phyloP scores from a whole-genome alignment of 1,140 invertebrate genomes.

The Meloidogyne chitwoodi region DNA sequence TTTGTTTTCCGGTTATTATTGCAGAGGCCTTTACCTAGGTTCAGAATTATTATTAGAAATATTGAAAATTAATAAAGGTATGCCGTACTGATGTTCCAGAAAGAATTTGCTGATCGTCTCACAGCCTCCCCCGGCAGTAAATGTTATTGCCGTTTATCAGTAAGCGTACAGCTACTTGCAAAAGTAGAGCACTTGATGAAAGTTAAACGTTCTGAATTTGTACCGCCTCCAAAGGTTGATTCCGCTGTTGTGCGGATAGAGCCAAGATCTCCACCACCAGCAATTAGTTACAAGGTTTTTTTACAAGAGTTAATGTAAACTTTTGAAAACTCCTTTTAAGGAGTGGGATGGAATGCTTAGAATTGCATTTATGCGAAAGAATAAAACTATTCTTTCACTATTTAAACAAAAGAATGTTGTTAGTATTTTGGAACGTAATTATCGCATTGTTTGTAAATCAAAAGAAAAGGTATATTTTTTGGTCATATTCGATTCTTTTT shows the following conservation, averaged over 20 bases:
- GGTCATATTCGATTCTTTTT: neutral
- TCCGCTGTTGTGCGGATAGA: conserved; percentile 96
- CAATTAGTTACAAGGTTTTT: conserved; percentile 78
- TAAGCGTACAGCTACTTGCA: conserved; percentile 91
- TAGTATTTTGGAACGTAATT: conserved; percentile 84
- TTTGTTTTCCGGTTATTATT: conserved; percentile 91
- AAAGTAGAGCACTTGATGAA: conserved; percentile 95
- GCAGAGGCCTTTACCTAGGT: conserved; percentile 70
- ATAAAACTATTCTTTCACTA: conserved; percentile 79
- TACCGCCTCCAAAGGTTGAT: conserved; percentile 85
- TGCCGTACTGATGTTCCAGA: conserved; percentile 96
- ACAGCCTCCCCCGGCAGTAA: conserved; percentile 96
- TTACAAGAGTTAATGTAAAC: neutral
- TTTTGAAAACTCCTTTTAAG: conserved; percentile 41
- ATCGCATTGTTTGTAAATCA: conserved; percentile 78
- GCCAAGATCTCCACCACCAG: conserved; percentile 88
- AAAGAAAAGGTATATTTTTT: conserved; percentile 71
- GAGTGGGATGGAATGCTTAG: conserved; percentile 96
- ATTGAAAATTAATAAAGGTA: conserved; percentile 68
- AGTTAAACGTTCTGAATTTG: conserved; percentile 90
- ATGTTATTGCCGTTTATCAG: conserved; percentile 84
- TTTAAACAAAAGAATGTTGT: conserved; percentile 80
- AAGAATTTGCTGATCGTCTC: conserved; percentile 93
- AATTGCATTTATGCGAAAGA: conserved; percentile 89
- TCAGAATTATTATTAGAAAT: conserved; percentile 12